Evolutionary conservation across 2,113 vertebrate genomes (phyloP), one percentile per base, ranked within the genome.

Genomic region (Scortum barcoo): DNA sequence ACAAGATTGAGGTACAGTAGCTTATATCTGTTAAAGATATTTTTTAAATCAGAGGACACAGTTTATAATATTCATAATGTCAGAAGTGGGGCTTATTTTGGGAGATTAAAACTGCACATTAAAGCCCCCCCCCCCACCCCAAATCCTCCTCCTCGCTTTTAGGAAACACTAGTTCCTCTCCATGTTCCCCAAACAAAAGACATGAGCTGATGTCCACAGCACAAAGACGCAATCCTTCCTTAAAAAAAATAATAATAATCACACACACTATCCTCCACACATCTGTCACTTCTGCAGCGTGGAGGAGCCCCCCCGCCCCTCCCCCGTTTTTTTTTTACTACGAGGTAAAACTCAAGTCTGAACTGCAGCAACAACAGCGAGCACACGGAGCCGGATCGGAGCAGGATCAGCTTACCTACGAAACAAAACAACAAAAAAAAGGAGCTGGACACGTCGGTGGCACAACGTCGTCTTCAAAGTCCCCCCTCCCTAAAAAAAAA

Each of bases 331-430:
- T n/a, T n/a, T n/a, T 66, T n/a, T 11, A 36, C 68, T 46, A 69
- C 44, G 1, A 26, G 28, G 66, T 3, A 16, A 69, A 69, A n/a
- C n/a, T n/a, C 50, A 30, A 26, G 46, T 70, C 30, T 36, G 57
- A 36, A 42, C 14, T 28, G 16, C 40, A 67, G 16, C 40, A 67
- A 28, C 48, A 48, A 65, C 62, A 60, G 22, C n/a, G 51, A 22
- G 7, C 19, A 69, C 22, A 53, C 54, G 28, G 16, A 80, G 33
- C 74, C 53, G 24, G 65, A 38, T 72, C 70, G 28, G 60, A 76
- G 72, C 51, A 20, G 22, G 72, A 61, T 42, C 81, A 72, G 28
- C 87, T 93, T 91, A 93, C 92, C 90, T 83, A n/a, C n/a, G n/a
- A n/a, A n/a, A n/a, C n/a, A n/a, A n/a, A 73, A 36, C 84, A 61